Evolutionary conservation across 1,140 invertebrate species (phyloP).

Genomic region (Maniola jurtina): DNA sequence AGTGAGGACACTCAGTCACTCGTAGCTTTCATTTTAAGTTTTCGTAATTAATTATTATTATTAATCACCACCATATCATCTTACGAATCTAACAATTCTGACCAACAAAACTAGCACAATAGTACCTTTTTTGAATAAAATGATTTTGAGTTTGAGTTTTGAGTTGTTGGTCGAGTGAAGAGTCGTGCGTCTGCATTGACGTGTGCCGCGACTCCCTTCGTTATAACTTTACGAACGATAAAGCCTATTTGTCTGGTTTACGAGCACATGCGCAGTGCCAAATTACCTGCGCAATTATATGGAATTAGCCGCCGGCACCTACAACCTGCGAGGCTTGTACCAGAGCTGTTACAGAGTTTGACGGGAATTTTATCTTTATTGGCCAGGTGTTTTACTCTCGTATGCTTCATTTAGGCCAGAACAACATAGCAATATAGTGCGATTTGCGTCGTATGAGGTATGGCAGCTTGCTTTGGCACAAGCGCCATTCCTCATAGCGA

Average conservation of each 20-base stretch:
- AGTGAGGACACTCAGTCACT: too few relatives aligned
- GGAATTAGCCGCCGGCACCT: constrained; percentile 33
- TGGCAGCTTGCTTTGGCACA: too few relatives aligned
- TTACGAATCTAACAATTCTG: too few relatives aligned
- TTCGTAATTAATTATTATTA: too few relatives aligned
- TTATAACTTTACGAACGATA: constrained; percentile 36
- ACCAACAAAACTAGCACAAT: too few relatives aligned
- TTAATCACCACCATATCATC: too few relatives aligned
- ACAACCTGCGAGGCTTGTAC: constrained; percentile 21
- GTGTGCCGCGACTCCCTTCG: constrained; percentile 13
- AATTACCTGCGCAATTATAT: constrained; percentile 34
- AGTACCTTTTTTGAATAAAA: too few relatives aligned
- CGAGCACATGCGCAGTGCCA: constrained; percentile 23
- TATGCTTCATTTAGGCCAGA: background rate
- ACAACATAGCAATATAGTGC: too few relatives aligned
- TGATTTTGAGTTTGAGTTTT: too few relatives aligned
- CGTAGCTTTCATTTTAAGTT: too few relatives aligned
- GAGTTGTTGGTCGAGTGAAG: background rate
- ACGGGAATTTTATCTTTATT: constrained; percentile 27
- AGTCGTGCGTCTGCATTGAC: constrained; percentile 1
- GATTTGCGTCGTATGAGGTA: too few relatives aligned
- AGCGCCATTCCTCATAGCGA: too few relatives aligned
- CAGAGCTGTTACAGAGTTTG: constrained; percentile 16
- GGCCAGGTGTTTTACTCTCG: background rate
- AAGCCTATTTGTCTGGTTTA: constrained; percentile 30